Evolutionary conservation across 2,797 vertebrate genomes (phyloP), one percentile per base, ranked within the genome.

Genomic region (Enteromius radiatus): DNA sequence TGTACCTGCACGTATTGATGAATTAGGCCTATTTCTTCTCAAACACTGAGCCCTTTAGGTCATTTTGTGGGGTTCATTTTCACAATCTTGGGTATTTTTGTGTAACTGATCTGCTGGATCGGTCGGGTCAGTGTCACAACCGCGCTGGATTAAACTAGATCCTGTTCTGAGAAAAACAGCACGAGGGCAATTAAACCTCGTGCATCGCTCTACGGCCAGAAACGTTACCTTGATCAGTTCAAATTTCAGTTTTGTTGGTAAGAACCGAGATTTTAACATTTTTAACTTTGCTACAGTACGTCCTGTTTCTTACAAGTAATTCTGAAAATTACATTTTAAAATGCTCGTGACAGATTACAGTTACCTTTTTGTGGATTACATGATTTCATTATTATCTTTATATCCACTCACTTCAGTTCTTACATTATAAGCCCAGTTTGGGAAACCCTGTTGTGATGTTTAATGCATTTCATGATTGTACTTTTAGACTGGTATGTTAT

Each of bases 41-140:
- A 49, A 71, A 71, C 17, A 71, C 69, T 31, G 69, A 73, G 69
- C 10, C 17, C 69, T 49, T 21, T 21, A 49, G 69, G 26, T 73
- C 26, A 52, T 21, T 21, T 4, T 11, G 68, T 31, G 15, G 68
- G 43, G 68, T 31, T 73, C 36, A 41, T 73, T 74, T 74, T 74
- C 49, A 74, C 31, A 56, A 56, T 74, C 49, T 2, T 36, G 31
- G 71, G 3, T 14, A 5, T 56, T 74, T 74, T 54, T 49, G 69
- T 31, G 26, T 17, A 21, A 71, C 68, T 45, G 43, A 47, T 31
- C 26, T 7, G 19, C 23, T 19, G 68, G 4, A 71, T 4, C 7
- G 65, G 3, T 70, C 23, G 1, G 45, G 43, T 73, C 69, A 52
- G 28, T 67, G 64, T 38, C 64, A 41, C 45, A 28, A 56, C n/a